Evolutionary conservation across 2,888 invertebrate species (phyloP), one percentile per base, ranked within the genome.

Genomic region (Limenitis camilla): DNA sequence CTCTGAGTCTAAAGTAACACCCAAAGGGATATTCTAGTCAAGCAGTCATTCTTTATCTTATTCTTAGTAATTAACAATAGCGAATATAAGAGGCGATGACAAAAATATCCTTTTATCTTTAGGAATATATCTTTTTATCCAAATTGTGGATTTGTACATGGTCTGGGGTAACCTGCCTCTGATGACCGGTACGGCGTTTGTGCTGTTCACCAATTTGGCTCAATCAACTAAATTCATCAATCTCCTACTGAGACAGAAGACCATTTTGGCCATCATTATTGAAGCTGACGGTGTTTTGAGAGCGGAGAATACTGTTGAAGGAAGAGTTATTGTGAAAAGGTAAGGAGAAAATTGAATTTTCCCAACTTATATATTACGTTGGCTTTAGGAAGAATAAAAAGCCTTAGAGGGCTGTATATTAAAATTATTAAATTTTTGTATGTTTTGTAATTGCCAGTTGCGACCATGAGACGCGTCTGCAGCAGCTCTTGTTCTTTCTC

Each of bases 161-260:
- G 84, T 87, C 8, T 85, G 88, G 88, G 88, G 87, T 0, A 66
- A 88, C 61, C 64, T 88, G 5, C 76, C 80, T 0, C 63, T 82
- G 46, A 88, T 88, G 88, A 87, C 87, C 0, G 78, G 75, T 1
- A 77, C 78, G 0, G 80, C 83, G 0, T 87, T 83, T 63, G 60
- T 88, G 1, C 70, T 88, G 19, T 82, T 86, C 67, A 88, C 88
- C 0, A 88, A 86, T 63, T 53, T 87, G 59, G 79, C 84, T 0
- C 86, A 88, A 19, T 70, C 73, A 0, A 66, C 72, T 6, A 88
- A 88, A 72, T 74, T 87, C 51, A 55, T 76, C 36, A 85, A 79
- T 57, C 62, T 86, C 7, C 52, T 80, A 35, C 43, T 55, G 1
- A 67, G 76, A 49, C 71, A 67, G 52, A 19, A n/a, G 11, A 59